Percentiles rank a stretch among this genome's conserved stretches.
Conservation (phyloP, 2,797 vertebrate species). For the Neosilurus mollespiculum region DNA sequence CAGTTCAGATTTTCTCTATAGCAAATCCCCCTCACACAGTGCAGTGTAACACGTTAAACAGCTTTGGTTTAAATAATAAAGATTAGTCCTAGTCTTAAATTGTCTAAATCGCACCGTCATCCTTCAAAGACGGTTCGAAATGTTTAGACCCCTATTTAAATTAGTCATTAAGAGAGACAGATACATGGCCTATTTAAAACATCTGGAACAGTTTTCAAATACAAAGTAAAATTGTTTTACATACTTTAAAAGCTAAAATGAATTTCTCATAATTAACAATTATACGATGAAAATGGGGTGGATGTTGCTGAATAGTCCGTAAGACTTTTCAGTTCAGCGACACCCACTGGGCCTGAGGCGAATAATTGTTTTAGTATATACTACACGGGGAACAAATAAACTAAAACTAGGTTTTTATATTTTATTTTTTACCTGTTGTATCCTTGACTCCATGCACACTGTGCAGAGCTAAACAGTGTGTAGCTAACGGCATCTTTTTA, state of each 20-base stretch:
- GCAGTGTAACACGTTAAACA: slow-evolving; percentile 23
- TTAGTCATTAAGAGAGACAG: not conserved
- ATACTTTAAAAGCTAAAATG: not conserved
- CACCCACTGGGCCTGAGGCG: too few species aligned
- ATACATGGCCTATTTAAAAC: not conserved
- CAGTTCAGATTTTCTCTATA: not conserved
- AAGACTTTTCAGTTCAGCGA: too few species aligned
- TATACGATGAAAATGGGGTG: too few species aligned
- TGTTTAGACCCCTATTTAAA: not conserved
- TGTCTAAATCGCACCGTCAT: not conserved
- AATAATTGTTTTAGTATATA: too few species aligned
- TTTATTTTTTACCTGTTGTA: too few species aligned
- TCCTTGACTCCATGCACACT: too few species aligned
- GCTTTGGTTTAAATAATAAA: slow-evolving; percentile 15
- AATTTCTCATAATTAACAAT: not conserved
- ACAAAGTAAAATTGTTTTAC: not conserved
- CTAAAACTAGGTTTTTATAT: too few species aligned
- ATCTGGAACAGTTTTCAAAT: not conserved
- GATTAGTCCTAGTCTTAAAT: not conserved
- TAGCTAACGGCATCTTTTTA: too few species aligned
- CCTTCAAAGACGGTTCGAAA: not conserved
- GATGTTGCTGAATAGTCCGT: too few species aligned
- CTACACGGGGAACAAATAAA: too few species aligned
- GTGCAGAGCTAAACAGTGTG: too few species aligned
- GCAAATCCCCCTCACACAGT: not conserved